Evolutionary conservation across 2,888 invertebrate species (phyloP), one percentile per base, ranked within the genome.

Genomic region (Ecliptopera silaceata): DNA sequence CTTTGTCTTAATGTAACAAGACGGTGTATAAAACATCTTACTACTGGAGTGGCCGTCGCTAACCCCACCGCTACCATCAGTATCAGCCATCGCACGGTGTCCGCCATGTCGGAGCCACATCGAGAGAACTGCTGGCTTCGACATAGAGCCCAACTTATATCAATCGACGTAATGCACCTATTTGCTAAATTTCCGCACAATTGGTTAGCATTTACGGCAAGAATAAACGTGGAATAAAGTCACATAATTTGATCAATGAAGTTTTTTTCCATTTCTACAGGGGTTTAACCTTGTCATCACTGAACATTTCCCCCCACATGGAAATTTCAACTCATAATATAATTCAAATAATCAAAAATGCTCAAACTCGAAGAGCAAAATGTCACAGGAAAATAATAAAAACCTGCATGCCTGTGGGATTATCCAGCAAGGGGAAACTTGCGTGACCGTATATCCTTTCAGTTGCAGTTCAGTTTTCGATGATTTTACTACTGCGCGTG

Each of bases 31-130:
- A 34, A 3, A 3, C 0, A 34, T 43, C 71, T 65, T 58, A 78
- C 77, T 53, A 60, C 45, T 39, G 75, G 71, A 3, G 1, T 58
- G 15, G 57, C 51, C 47, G 60, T 57, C 2, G 48, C 61, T 17
- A 18, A 56, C 2, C 57, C 64, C 1, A 67, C 17, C n/a, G 68
- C 41, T 39, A 71, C 42, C n/a, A 53, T 59, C 26, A 64, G 56
- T 41, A 70, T 22, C n/a, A 72, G 38, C 49, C 62, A 70, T 6
- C 46, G 53, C 3, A 22, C 39, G n/a, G 32, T 38, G 20, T n/a
- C 32, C 43, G 13, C 4, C 63, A 57, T 65, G 36, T 5, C 26
- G 48, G 26, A 15, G 32, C 31, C n/a, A 20, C 47, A 43, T 53
- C 10, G 32, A 38, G 2, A 42, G 26, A 11, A 32, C 29, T 47